Percentiles rank a stretch among this genome's conserved stretches.
Evolutionary conservation across 64 coral and sea anemone genomes (phyloP).

Genomic region (Actinia equina): DNA sequence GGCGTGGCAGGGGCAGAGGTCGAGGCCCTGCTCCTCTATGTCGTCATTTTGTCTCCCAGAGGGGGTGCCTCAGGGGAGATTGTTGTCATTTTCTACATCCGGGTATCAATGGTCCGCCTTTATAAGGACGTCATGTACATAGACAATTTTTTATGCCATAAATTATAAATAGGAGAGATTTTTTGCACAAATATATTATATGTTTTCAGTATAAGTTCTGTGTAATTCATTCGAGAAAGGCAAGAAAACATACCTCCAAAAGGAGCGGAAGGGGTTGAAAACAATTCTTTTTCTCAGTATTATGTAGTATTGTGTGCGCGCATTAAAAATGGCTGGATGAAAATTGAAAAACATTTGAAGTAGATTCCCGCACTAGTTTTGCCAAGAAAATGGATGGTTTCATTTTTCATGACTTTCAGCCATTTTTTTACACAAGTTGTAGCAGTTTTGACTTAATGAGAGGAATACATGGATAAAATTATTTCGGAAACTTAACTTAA

Average conservation of each 20-base stretch:
- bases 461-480: too few relatives aligned
- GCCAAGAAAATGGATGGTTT: too few relatives aligned
- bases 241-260: background rate
- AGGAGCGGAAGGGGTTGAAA: background rate
- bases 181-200: constrained; percentile 17
- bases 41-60: constrained; percentile 85
- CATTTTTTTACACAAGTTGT: too few relatives aligned
- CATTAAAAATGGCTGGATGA: too few relatives aligned
- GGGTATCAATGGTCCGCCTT: constrained; percentile 66
- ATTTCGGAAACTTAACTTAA: too few relatives aligned
- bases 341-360: too few relatives aligned
- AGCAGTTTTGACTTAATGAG: too few relatives aligned
- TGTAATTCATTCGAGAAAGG: background rate
- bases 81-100: constrained; percentile 91
- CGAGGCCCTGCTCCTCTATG: constrained; percentile 67
- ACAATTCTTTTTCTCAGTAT: too few relatives aligned
- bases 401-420: too few relatives aligned
- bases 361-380: too few relatives aligned
- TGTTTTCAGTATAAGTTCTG: background rate
- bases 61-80: constrained; percentile 80
- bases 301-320: too few relatives aligned
- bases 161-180: constrained; percentile 20
- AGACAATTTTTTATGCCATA: constrained; percentile 17
- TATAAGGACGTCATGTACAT: constrained; percentile 25
- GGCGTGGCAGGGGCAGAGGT: constrained; percentile 67